Evolutionary conservation across 2,797 vertebrate species (phyloP).

Genomic region (Scolopax rusticola): DNA sequence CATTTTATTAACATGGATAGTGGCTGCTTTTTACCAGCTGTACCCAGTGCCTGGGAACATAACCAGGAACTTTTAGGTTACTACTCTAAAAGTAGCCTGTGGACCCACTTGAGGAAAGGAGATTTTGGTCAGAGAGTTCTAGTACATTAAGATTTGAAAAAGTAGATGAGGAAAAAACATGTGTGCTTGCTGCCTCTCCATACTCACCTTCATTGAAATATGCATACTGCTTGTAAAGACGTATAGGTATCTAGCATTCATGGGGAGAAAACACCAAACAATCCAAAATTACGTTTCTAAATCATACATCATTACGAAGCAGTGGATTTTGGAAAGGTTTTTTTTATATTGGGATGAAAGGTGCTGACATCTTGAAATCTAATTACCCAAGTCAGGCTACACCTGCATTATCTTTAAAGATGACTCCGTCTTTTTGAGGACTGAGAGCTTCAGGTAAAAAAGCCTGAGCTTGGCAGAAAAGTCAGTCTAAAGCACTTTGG

Average conservation of each 20-base stretch:
- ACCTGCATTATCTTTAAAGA: conserved; percentile 37
- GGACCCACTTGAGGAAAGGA: not conserved
- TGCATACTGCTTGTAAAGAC: not conserved
- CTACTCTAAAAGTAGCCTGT: not conserved
- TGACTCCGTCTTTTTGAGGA: conserved; percentile 16
- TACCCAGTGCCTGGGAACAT: not conserved
- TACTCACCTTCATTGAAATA: not conserved
- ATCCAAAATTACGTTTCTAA: not conserved
- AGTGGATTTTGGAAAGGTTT: not conserved
- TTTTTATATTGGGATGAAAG: not conserved
- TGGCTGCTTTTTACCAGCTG: not conserved
- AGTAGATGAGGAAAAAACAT: not conserved
- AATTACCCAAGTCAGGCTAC: not conserved
- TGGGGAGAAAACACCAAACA: not conserved
- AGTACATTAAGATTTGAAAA: not conserved
- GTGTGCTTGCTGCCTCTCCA: not conserved
- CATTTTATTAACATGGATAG: not conserved
- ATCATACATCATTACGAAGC: not conserved
- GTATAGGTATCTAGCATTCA: not conserved
- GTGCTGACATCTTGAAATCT: not conserved
- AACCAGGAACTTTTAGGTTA: not conserved
- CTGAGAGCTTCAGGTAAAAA: conserved; percentile 9
- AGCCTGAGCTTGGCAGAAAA: conserved; percentile 61
- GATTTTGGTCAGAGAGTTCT: not conserved
- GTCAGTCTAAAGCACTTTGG: conserved; percentile 65